Evolutionary conservation across 2,888 invertebrate species (phyloP).

Genomic region (Apamea anceps): DNA sequence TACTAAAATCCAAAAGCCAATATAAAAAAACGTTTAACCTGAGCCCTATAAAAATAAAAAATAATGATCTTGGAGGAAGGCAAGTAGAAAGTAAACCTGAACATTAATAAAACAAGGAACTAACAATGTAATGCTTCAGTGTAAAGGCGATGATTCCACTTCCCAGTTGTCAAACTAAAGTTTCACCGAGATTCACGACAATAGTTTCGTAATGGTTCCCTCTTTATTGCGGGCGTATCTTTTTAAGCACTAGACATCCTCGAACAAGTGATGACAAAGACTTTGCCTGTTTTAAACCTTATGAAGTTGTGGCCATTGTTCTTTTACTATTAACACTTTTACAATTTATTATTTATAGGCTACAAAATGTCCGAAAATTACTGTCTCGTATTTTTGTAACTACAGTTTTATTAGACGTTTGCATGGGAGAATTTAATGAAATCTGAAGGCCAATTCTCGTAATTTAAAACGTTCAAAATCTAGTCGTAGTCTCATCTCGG

Average conservation of each 20-base stretch:
- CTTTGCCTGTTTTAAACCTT: constrained; percentile 31
- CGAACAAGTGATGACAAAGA: constrained; percentile 36
- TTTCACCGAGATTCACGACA: constrained; percentile 27
- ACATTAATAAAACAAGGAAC: constrained; percentile 16
- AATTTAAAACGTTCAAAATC: too few relatives aligned
- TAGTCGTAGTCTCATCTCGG: too few relatives aligned
- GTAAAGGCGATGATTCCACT: constrained; percentile 13
- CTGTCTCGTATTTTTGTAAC: neutral
- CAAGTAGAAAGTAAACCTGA: neutral
- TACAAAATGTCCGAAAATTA: neutral
- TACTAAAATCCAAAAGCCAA: neutral
- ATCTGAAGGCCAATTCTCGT: too few relatives aligned
- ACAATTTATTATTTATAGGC: neutral
- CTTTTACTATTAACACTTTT: constrained; percentile 7
- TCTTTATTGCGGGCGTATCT: constrained; percentile 49
- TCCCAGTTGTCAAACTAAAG: constrained; percentile 47
- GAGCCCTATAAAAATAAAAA: neutral
- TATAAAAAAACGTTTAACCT: neutral
- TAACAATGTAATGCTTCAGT: constrained; percentile 9
- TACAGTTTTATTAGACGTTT: neutral
- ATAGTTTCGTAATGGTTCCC: constrained; percentile 33
- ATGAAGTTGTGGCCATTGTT: constrained; percentile 24
- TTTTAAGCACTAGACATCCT: constrained; percentile 37
- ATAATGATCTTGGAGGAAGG: neutral
- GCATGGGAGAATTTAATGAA: neutral